These are phyloP conservation scores for Guaruba guarouba DNA, from an alignment of 2,113 vertebrate genomes.

Conservation along the genomic window DNA sequence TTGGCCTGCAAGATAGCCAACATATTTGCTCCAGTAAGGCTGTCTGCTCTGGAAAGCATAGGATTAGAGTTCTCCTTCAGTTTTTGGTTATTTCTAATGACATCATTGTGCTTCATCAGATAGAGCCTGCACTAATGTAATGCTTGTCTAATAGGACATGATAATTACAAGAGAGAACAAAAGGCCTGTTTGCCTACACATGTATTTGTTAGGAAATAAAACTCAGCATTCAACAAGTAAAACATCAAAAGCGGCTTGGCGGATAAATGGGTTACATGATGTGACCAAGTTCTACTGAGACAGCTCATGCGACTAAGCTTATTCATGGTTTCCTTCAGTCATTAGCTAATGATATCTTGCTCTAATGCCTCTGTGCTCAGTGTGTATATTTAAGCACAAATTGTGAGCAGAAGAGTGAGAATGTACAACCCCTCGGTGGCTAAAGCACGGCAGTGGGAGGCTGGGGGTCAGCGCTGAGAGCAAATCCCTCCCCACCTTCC, in stretches of 20 bases:
- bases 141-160: not conserved
- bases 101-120: not conserved
- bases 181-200: constrained; percentile 4
- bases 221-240: not conserved
- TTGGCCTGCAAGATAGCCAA: not conserved
- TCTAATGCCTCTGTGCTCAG: constrained; percentile 10
- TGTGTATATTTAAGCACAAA: not conserved
- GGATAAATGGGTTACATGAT: constrained; percentile 40
- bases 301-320: constrained; percentile 18
- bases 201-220: constrained; percentile 12
- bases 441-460: not conserved
- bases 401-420: constrained; percentile 14
- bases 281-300: not conserved
- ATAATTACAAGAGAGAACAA: constrained; percentile 49
- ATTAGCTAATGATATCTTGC: constrained; percentile 56
- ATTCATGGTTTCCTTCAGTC: constrained; percentile 33
- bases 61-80: not conserved
- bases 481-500: not conserved
- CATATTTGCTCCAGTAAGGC: not conserved
- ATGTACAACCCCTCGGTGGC: not conserved
- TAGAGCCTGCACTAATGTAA: not conserved
- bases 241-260: constrained; percentile 45
- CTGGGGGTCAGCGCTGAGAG: not conserved
- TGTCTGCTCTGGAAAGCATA: not conserved
- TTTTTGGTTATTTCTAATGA: constrained; percentile 9